Conservation (phyloP, 1,140 invertebrate genomes). For the Trachelipus rathkii region DNA sequence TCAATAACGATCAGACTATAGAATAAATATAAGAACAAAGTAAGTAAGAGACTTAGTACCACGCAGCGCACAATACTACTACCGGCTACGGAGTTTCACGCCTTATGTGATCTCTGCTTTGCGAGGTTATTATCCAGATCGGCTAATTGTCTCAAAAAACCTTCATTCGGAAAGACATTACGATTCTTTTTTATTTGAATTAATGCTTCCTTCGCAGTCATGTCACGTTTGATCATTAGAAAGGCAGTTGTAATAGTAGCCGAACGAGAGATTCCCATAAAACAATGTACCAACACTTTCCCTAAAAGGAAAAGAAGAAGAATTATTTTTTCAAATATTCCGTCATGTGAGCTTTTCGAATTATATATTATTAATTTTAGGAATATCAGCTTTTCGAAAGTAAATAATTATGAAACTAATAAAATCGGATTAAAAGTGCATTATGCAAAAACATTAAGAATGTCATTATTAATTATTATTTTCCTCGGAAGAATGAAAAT, state of each 20-base stretch:
- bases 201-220: slow-evolving; percentile 71
- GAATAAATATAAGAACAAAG: not conserved
- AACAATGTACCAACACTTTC: slow-evolving; percentile 72
- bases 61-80: not conserved
- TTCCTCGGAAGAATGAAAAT: too few relatives aligned
- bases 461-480: too few relatives aligned
- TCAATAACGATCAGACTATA: not conserved
- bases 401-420: too few relatives aligned
- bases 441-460: too few relatives aligned
- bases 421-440: too few relatives aligned
- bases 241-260: slow-evolving; percentile 75
- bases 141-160: slow-evolving; percentile 71
- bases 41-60: not conserved
- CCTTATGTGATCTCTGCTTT: slow-evolving; percentile 25
- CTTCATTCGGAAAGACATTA: slow-evolving; percentile 68
- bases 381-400: too few relatives aligned
- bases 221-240: slow-evolving; percentile 73
- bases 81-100: not conserved
- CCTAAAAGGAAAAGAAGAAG: slow-evolving; percentile 54
- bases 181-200: slow-evolving; percentile 56
- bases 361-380: too few relatives aligned
- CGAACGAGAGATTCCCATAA: slow-evolving; percentile 75
- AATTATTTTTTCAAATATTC: not conserved
- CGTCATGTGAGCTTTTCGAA: too few relatives aligned
- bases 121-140: slow-evolving; percentile 58